phyloP scores from a whole-genome alignment of 2,888 invertebrate species.

The Alentia gelatinosa region DNA sequence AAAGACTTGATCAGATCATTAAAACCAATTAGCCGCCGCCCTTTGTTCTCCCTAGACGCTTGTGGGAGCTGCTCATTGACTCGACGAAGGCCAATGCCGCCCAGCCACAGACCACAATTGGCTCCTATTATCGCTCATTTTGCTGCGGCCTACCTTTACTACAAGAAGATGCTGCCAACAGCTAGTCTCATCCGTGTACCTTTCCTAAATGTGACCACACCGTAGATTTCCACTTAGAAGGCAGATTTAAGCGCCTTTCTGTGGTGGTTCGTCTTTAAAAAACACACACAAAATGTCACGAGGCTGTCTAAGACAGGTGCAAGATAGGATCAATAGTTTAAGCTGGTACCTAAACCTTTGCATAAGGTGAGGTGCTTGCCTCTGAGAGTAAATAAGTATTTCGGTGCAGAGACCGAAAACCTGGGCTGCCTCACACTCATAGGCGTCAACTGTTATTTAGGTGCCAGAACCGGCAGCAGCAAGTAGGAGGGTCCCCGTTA shows the following conservation, averaged over 20 bases:
- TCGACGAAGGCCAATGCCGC: neutral
- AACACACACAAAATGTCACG: neutral
- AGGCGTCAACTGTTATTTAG: too few relatives aligned
- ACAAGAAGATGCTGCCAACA: neutral
- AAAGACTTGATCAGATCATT: neutral
- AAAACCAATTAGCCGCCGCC: neutral
- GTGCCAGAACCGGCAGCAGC: too few relatives aligned
- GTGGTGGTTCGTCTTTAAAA: neutral
- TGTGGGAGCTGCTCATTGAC: neutral
- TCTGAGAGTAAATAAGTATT: too few relatives aligned
- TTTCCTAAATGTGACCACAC: too few relatives aligned
- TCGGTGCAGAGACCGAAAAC: too few relatives aligned
- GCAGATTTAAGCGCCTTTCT: too few relatives aligned
- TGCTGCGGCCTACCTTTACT: neutral
- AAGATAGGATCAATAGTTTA: neutral
- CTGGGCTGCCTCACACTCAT: too few relatives aligned
- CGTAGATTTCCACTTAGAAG: too few relatives aligned
- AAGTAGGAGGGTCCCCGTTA: too few relatives aligned
- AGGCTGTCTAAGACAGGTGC: neutral
- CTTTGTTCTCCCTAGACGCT: neutral
- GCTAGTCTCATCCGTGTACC: too few relatives aligned
- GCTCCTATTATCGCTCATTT: neutral
- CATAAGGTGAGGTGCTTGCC: too few relatives aligned
- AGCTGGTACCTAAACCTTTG: too few relatives aligned
- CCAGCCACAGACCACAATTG: neutral